A percentile compares a stretch with the other conserved stretches of the same genome.
These are phyloP conservation scores for Macaca mulatta DNA, from an alignment of 2,113 vertebrate species.

Conservation along the genomic window DNA sequence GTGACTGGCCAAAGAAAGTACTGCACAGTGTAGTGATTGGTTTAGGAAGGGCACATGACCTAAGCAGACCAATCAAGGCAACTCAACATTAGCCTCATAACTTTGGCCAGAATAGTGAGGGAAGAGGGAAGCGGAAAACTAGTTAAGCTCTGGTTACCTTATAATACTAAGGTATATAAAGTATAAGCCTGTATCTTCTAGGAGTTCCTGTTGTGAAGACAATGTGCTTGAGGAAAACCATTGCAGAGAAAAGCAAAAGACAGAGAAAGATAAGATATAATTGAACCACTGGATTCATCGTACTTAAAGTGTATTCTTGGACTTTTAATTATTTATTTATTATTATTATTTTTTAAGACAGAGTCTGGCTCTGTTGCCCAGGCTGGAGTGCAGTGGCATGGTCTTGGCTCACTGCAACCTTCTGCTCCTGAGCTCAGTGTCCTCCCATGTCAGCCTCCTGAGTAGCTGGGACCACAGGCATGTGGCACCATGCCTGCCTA, in stretches of 20 bases:
- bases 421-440: too few relatives aligned
- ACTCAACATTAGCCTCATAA: neutral
- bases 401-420: too few relatives aligned
- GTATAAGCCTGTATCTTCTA: neutral
- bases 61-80: neutral
- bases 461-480: too few relatives aligned
- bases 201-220: neutral
- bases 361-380: too few relatives aligned
- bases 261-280: neutral
- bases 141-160: neutral
- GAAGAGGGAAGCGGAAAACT: neutral
- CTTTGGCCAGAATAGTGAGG: neutral
- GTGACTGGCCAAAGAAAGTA: neutral
- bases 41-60: neutral
- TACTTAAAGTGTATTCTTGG: neutral
- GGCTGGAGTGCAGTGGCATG: too few relatives aligned
- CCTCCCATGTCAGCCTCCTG: too few relatives aligned
- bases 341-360: too few relatives aligned
- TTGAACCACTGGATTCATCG: neutral
- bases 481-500: too few relatives aligned
- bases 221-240: conserved; percentile 1
- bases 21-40: neutral
- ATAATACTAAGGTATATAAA: neutral
- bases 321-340: neutral
- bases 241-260: neutral